Evolutionary conservation across 2,113 vertebrate species (phyloP).

Genomic region (Burhinus oedicnemus): DNA sequence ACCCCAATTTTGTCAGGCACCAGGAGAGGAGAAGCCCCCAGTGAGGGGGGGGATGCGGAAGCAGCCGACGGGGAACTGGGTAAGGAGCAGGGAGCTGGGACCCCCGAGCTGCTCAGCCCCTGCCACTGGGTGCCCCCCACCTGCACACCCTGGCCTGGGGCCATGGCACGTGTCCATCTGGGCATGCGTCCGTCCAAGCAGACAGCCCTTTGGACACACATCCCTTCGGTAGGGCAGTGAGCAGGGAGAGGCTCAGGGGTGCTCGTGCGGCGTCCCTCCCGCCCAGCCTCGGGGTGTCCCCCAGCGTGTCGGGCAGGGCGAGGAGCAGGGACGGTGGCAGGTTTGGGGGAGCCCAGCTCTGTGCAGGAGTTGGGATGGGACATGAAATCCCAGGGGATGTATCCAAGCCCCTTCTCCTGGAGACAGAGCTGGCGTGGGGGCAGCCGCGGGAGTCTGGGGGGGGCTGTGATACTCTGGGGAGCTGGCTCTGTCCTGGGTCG

Average conservation of each 20-base stretch:
- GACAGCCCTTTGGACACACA: neutral
- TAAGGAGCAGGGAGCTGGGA: neutral
- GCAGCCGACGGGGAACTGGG: neutral
- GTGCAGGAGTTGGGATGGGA: neutral
- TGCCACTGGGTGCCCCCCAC: neutral
- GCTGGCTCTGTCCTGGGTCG: neutral
- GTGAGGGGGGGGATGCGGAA: neutral
- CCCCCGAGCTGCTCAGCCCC: neutral
- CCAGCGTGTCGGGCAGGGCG: neutral
- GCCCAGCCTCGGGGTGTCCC: neutral
- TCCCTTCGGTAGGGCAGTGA: too few species aligned
- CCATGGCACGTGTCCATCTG: accelerated
- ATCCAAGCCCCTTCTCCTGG: neutral
- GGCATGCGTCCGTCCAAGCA: neutral
- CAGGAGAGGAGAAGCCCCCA: neutral
- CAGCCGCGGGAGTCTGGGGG: accelerated
- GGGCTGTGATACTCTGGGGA: neutral
- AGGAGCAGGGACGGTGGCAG: neutral
- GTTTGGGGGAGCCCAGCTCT: neutral
- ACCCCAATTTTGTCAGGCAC: neutral
- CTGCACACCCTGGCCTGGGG: neutral
- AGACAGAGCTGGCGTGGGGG: accelerated
- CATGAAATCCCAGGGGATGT: accelerated
- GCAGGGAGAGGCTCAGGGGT: neutral
- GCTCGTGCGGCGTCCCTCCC: accelerated